These are phyloP conservation scores for Ceraclea dissimilis DNA, from an alignment of 2,888 invertebrate genomes.

Conservation along the genomic window DNA sequence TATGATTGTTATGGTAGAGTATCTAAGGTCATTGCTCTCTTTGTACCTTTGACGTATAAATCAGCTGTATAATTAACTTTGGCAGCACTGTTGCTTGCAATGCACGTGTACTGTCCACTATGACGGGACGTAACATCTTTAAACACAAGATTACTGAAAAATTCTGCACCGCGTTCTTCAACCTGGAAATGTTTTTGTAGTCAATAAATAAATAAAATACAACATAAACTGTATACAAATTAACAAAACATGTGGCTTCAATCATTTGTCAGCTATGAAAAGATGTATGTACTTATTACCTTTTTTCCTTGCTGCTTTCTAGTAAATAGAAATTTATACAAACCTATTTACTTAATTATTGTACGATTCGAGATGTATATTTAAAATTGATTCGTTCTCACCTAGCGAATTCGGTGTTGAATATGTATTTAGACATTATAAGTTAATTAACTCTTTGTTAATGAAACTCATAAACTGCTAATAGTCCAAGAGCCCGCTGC, in stretches of 20 bases:
- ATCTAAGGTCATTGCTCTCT: conserved; percentile 6
- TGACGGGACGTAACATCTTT: conserved; percentile 65
- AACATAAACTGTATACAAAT: neutral
- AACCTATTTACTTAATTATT: too few relatives aligned
- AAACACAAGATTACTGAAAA: conserved; percentile 68
- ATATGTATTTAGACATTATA: too few relatives aligned
- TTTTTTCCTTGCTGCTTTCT: too few relatives aligned
- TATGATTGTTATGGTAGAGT: conserved; percentile 7
- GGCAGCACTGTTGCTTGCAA: conserved; percentile 65
- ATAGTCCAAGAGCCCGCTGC: too few relatives aligned
- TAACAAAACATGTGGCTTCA: neutral
- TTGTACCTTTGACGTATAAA: conserved; percentile 66
- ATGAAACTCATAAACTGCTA: too few relatives aligned
- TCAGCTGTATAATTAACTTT: conserved; percentile 67
- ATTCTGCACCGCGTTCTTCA: conserved; percentile 64
- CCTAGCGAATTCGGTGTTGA: too few relatives aligned
- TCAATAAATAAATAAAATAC: neutral
- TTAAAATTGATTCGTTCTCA: too few relatives aligned
- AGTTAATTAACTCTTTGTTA: too few relatives aligned
- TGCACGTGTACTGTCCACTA: conserved; percentile 67
- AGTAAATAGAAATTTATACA: too few relatives aligned
- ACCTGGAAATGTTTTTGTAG: conserved; percentile 38
- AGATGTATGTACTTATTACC: too few relatives aligned
- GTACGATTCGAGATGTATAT: too few relatives aligned
- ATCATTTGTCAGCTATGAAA: neutral